Base-by-base conservation (phyloP, 1,140 invertebrate species). In the Papilio polyxenes region DNA sequence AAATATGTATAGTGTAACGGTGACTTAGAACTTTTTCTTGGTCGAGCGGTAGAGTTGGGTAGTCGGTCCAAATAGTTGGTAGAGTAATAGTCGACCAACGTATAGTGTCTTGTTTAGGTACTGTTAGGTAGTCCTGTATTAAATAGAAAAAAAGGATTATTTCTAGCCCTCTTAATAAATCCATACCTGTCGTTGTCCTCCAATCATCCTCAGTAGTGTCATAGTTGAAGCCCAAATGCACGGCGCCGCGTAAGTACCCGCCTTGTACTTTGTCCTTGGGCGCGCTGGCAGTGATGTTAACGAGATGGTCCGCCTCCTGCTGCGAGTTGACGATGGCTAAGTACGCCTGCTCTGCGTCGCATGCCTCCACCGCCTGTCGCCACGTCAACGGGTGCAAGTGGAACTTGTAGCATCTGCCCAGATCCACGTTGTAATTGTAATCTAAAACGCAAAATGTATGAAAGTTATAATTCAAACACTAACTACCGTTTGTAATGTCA, bases 331-430 rank as follows among this genome's bases (percentile, higher is more conserved):
- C 85, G 13, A 92, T 81, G 0, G 89, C 89, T 17, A 93, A 72
- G 59, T 89, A 89, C 0, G 89, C 88, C 56, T 86, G 83, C 81
- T 93, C 92, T 1, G 84, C 80, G 15, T 76, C 81, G 82, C 92
- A 93, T 0, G 83, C 78, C 0, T 77, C 82, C 72, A 86, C 83
- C 4, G 92, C 92, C 0, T 89, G 87, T 0, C 82, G 83, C 90
- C 90, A 93, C 31, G 82, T 91, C 78, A 56, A 82, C 9, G 85
- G 86, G 1, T 81, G 83, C 10, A 87, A 59, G 40, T 93, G 90
- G 82, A 91, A 88, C 81, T 93, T 93, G 84, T 92, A 91, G 72
- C 88, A 91, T 72, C 82, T 88, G 9, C 85, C 85, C 13, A 87
- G 59, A 4, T 48, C 75, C 48, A 85, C 65, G 31, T 83, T 84